Percentiles rank a stretch among this genome's conserved stretches.
phyloP scores from a whole-genome alignment of 2,888 invertebrate species.

The Xestia ashworthii region DNA sequence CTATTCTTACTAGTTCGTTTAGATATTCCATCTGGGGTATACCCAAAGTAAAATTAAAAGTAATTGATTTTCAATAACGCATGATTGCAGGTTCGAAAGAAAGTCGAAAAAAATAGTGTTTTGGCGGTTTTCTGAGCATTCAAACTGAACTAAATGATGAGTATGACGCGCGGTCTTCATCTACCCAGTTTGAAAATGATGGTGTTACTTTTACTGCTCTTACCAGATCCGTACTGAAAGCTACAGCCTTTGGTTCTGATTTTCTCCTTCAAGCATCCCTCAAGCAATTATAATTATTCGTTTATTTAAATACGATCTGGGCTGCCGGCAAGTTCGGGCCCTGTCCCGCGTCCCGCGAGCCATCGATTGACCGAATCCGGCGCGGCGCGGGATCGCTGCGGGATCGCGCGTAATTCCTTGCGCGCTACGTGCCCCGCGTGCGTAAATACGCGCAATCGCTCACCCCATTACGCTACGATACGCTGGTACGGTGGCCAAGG shows the following conservation, averaged over 20 bases:
- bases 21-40: neutral
- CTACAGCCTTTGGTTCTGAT: neutral
- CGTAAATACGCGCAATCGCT: constrained; percentile 83
- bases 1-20: too few relatives aligned
- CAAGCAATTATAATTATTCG: constrained; percentile 39
- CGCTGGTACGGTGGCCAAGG: constrained; percentile 45
- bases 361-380: constrained; percentile 88
- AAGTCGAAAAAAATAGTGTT: neutral
- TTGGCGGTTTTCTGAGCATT: neutral
- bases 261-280: neutral
- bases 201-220: neutral
- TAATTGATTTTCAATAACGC: neutral
- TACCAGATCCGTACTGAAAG: neutral
- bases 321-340: constrained; percentile 28
- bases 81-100: neutral
- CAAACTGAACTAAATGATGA: neutral
- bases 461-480: constrained; percentile 82
- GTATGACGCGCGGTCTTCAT: neutral
- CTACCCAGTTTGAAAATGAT: neutral
- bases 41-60: neutral
- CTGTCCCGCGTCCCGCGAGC: constrained; percentile 69
- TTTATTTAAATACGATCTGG: constrained; percentile 30
- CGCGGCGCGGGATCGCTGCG: constrained; percentile 76
- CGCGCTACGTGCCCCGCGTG: constrained; percentile 85
- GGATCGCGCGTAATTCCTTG: constrained; percentile 85